Evolutionary conservation across 1,140 invertebrate species (phyloP), one percentile per base, ranked within the genome.

Genomic region (Steinernema khuongi): DNA sequence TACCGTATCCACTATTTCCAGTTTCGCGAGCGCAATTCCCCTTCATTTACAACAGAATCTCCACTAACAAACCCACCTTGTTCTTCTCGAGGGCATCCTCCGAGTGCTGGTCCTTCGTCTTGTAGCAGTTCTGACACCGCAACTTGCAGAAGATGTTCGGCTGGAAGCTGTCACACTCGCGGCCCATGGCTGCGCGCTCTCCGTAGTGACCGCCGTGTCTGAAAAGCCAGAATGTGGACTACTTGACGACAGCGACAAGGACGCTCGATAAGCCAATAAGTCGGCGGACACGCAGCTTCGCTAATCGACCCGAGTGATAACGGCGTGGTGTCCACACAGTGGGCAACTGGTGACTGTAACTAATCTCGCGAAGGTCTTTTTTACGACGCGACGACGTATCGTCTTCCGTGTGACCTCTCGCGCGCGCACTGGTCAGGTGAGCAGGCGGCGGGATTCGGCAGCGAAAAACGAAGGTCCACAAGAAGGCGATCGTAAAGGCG

Each of bases 321-420:
- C n/a, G n/a, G n/a, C n/a, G n/a, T n/a, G n/a, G n/a, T n/a, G n/a
- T n/a, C n/a, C n/a, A n/a, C n/a, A n/a, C n/a, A n/a, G 50, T 22
- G 50, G 14, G 50, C 26, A 60, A 60, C 11, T n/a, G n/a, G n/a
- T 60, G 50, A 60, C 50, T 60, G 50, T 60, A 60, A 60, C 50
- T 60, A 60, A 60, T 60, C 50, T 41, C n/a, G 36, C 36, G 7
- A 60, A 60, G 11, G 50, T 60, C 50, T 60, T 60, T 60, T 60
- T 60, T 60, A 60, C 50, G 26, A 60, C 50, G 50, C 50, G 22
- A 7, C 4, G 7, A 26, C 50, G 11, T 22, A 22, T 60, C 50
- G 7, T 22, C 14, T 17, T 26, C 14, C 11, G 50, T 14, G 14
- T 60, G 50, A 60, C 50, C 50, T 60, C 22, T 60, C 50, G 50